Conservation (phyloP, 2,888 invertebrate genomes). For the Amphipoea lucens region DNA sequence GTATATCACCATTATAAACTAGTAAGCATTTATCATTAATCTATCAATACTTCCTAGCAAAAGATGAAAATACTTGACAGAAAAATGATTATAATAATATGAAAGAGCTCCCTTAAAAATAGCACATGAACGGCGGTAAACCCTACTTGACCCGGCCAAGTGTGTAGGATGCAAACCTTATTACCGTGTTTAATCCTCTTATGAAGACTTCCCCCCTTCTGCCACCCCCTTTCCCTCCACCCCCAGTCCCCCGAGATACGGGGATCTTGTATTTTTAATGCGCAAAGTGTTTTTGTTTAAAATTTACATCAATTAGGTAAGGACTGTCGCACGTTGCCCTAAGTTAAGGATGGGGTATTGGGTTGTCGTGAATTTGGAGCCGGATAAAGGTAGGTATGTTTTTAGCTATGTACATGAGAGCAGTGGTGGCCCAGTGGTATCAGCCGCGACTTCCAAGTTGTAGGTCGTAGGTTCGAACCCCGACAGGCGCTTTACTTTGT, state of each 20-base stretch:
- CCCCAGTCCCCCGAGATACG: conserved; percentile 45
- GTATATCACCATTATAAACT: background rate
- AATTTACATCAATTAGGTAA: conserved; percentile 67
- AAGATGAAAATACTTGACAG: conserved; percentile 5
- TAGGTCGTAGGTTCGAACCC: too few relatives aligned
- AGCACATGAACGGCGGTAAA: conserved; percentile 70
- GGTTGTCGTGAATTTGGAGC: conserved; percentile 6
- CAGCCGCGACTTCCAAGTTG: too few relatives aligned
- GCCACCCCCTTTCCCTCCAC: conserved; percentile 19
- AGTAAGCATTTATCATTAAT: conserved; percentile 3
- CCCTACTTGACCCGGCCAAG: conserved; percentile 84
- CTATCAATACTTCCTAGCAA: background rate
- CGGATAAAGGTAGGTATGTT: background rate
- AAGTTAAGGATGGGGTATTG: conserved; percentile 26
- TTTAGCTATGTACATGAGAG: too few relatives aligned
- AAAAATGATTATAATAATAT: conserved; percentile 29
- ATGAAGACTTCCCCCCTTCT: conserved; percentile 71
- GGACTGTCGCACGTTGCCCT: conserved; percentile 29
- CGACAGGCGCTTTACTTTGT: too few relatives aligned
- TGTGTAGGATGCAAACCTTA: conserved; percentile 84
- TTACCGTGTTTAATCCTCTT: conserved; percentile 86
- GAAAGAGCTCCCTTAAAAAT: conserved; percentile 43
- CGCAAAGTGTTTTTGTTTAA: conserved; percentile 66
- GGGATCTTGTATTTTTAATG: conserved; percentile 68
- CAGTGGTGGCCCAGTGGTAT: too few relatives aligned